Conservation (phyloP, 2,797 vertebrate genomes). For the Manis javanica region DNA sequence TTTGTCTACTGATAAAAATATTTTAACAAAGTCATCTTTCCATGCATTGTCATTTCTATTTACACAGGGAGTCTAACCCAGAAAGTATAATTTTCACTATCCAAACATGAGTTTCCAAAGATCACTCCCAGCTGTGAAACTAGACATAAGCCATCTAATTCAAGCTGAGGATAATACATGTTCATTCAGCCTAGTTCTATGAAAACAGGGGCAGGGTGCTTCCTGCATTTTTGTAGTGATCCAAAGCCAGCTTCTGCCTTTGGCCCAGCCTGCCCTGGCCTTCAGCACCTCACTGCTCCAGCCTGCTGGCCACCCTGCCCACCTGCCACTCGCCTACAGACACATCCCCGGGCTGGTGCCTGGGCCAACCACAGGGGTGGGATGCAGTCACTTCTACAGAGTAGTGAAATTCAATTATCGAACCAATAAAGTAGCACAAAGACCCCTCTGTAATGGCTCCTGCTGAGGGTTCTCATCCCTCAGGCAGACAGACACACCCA, state of each 20-base stretch:
- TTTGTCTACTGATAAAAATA: conserved; percentile 73
- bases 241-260: not conserved
- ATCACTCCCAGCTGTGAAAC: conserved; percentile 29
- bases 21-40: conserved; percentile 66
- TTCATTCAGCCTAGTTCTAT: conserved; percentile 3
- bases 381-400: not conserved
- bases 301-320: not conserved
- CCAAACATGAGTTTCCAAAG: conserved; percentile 53
- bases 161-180: not conserved
- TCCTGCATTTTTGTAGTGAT: not conserved
- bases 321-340: not conserved
- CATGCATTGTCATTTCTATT: conserved; percentile 66
- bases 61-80: not conserved
- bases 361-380: not conserved
- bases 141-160: conserved; percentile 46
- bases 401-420: not conserved
- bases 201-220: not conserved
- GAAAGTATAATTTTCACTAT: conserved; percentile 41
- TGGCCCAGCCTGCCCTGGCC: not conserved
- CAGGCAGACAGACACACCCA: not conserved
- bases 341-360: not conserved
- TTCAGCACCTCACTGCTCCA: not conserved
- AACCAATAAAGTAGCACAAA: not conserved
- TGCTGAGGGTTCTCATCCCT: not conserved
- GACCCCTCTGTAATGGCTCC: not conserved